Conservation (phyloP, 2,888 invertebrate species). For the Phasia obesa region DNA sequence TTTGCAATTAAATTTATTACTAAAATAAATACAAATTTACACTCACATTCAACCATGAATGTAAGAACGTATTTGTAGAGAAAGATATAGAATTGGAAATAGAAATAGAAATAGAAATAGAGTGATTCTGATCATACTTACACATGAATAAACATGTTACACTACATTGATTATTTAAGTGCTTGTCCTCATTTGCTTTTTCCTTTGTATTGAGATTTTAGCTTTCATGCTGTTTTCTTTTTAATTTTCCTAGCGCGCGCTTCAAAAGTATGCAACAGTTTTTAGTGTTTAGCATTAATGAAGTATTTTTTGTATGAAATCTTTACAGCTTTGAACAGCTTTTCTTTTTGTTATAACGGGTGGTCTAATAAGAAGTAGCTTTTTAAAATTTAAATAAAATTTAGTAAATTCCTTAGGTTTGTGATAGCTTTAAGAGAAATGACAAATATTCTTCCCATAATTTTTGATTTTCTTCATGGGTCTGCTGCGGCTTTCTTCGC, state of each 20-base stretch:
- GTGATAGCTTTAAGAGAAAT: too few species aligned
- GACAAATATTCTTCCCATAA: too few species aligned
- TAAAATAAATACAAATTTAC: conserved; percentile 22
- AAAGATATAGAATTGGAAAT: too few species aligned
- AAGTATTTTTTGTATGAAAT: conserved; percentile 26
- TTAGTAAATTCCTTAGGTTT: too few species aligned
- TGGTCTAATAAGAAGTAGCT: too few species aligned
- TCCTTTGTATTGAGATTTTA: neutral
- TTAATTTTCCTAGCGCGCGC: neutral
- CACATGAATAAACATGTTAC: conserved; percentile 34
- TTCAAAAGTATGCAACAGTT: conserved; percentile 54
- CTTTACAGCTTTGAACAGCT: neutral
- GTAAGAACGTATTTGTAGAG: neutral
- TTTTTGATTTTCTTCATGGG: too few species aligned
- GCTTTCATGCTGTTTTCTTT: neutral
- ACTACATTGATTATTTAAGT: conserved; percentile 56
- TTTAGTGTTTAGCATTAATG: conserved; percentile 41
- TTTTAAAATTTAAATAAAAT: too few species aligned
- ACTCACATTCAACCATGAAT: neutral
- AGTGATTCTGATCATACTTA: conserved; percentile 17
- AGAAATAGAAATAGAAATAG: neutral
- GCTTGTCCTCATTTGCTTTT: conserved; percentile 45
- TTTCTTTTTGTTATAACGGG: too few species aligned
- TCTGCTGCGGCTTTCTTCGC: too few species aligned
- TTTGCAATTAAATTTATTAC: conserved; percentile 20